Evolutionary conservation across 2,888 invertebrate genomes (phyloP), one percentile per base, ranked within the genome.

Genomic region (Gibbula magus): DNA sequence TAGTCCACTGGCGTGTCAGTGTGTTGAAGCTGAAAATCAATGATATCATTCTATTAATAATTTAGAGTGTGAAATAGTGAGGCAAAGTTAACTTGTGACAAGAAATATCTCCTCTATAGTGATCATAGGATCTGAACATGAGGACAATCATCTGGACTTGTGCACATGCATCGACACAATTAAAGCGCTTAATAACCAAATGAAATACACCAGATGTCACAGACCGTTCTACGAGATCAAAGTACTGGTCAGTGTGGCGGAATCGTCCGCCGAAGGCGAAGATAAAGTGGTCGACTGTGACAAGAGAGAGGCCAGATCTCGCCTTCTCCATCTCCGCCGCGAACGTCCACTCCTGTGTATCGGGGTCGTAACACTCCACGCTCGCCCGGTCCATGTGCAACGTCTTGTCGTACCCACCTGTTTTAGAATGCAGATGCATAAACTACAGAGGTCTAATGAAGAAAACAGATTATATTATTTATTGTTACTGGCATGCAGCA

Each of bases 321-420:
- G 91, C 91, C 79, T 92, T 91, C 81, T 91, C 91, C 91, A 91
- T 91, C 83, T 92, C 92, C 0, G 91, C 89, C 39, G 91, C 91
- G 84, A 92, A 91, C 10, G 88, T 88, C 92, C 92, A 92, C 61
- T 91, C 90, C 25, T 90, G 88, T 3, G 88, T 87, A 22, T 86
- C 86, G 0, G 91, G 90, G 79, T 91, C 92, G 77, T 86, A 92
- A 83, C 91, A 91, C 79, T 92, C 92, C 80, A 92, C 89, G 81
- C 91, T 91, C 22, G 92, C 92, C 29, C 91, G 80, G 83, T 92
- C 92, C 81, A 91, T 91, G 81, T 92, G 91, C 35, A 90, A 83
- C 3, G 86, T 89, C 77, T 91, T 90, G 81, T 92, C 92, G 85
- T 91, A 91, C n/a, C 92, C 92, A 79, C 92, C 92, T 92, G 82